Evolutionary conservation across 2,113 vertebrate species (phyloP).

Genomic region (Puma concolor): DNA sequence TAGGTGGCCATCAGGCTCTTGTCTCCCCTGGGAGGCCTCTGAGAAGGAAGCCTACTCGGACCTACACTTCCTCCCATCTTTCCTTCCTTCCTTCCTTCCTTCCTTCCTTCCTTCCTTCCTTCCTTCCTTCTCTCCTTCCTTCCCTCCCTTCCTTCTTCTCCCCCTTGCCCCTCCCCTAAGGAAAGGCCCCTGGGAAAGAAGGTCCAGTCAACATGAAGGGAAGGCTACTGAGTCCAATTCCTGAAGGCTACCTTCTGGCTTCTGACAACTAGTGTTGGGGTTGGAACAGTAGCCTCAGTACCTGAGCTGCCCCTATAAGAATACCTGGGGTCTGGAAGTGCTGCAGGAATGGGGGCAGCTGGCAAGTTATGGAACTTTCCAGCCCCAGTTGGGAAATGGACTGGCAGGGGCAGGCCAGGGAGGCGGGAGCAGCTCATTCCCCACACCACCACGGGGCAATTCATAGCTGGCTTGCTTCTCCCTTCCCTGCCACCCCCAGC

Average conservation of each 20-base stretch:
- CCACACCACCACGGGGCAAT: not conserved
- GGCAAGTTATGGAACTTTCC: not conserved
- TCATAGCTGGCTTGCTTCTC: slow-evolving; percentile 10
- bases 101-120: not conserved
- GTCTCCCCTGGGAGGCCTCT: not conserved
- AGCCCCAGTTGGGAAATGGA: not conserved
- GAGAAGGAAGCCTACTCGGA: slow-evolving; percentile 3
- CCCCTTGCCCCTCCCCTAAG: not conserved
- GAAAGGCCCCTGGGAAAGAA: not conserved
- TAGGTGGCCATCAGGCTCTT: not conserved
- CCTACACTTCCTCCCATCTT: not conserved
- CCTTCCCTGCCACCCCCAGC: not conserved
- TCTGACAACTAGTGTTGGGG: not conserved
- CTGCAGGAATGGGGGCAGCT: not conserved
- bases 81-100: not conserved
- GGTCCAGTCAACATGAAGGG: not conserved
- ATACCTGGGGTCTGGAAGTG: not conserved
- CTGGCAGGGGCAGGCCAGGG: not conserved
- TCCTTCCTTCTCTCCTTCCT: not conserved
- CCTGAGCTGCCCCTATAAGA: not conserved
- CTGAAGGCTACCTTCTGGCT: not conserved
- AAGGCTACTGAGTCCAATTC: not conserved
- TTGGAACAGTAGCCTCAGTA: not conserved
- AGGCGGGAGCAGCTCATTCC: not conserved
- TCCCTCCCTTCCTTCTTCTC: not conserved